Conservation (phyloP, 2,113 vertebrate species). For the Cebidichthys violaceus region DNA sequence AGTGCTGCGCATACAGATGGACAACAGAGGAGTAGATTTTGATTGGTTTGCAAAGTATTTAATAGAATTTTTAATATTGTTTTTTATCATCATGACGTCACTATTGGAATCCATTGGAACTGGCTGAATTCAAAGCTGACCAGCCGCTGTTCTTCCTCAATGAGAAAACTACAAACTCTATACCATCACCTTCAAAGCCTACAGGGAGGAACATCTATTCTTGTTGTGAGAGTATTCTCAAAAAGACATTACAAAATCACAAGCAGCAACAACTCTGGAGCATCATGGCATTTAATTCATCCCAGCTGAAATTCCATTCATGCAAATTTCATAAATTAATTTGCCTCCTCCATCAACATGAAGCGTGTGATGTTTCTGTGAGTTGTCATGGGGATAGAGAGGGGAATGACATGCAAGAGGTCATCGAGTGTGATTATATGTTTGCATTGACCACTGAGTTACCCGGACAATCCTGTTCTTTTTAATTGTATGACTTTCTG, state of each 20-base stretch:
- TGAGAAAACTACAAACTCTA: conserved; percentile 4
- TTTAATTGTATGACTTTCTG: neutral
- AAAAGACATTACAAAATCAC: neutral
- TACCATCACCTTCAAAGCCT: neutral
- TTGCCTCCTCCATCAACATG: neutral
- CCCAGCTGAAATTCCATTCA: conserved; percentile 12
- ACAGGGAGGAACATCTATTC: neutral
- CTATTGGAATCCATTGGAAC: neutral
- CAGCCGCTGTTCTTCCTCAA: neutral
- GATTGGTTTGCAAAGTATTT: conserved; percentile 7
- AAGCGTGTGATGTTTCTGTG: neutral
- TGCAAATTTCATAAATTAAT: neutral
- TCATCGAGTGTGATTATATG: neutral
- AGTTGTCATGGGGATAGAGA: conserved; percentile 10
- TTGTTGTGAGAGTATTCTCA: neutral
- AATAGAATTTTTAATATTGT: conserved; percentile 17
- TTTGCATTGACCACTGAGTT: neutral
- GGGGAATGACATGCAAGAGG: neutral
- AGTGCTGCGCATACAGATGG: conserved; percentile 41
- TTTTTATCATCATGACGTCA: neutral
- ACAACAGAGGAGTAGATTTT: conserved; percentile 19
- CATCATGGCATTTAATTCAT: neutral
- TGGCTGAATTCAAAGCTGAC: neutral
- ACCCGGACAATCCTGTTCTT: neutral
- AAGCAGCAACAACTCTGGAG: neutral